Percentiles rank a stretch among this genome's conserved stretches.
These are phyloP conservation scores for Ganaspis sp. DNA, from an alignment of 1,140 invertebrate genomes.

Conservation along the genomic window DNA sequence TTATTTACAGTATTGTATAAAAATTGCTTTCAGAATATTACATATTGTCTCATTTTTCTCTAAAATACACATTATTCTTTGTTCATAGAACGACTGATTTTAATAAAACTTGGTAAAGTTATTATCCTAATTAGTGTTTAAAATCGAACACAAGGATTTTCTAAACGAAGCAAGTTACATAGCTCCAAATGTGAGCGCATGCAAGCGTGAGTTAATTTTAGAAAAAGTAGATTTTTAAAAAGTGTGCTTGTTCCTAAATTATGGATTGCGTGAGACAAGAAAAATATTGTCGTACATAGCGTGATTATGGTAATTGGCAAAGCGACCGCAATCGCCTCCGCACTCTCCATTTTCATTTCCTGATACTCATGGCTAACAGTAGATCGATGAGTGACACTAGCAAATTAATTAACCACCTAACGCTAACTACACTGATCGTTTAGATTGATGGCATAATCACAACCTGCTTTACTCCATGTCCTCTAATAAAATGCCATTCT, in stretches of 20 bases:
- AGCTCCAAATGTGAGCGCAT: too few relatives aligned
- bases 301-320: conserved; percentile 3
- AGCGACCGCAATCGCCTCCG: conserved; percentile 1
- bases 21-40: too few relatives aligned
- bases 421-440: conserved; percentile 27
- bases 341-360: not conserved
- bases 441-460: conserved; percentile 17
- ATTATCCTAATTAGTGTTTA: too few relatives aligned
- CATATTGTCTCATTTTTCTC: too few relatives aligned
- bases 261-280: conserved; percentile 6
- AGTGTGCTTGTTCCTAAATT: not conserved
- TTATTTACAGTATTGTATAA: too few relatives aligned
- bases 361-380: not conserved
- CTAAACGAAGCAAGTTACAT: too few relatives aligned
- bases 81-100: too few relatives aligned
- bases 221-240: not conserved
- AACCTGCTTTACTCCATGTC: not conserved
- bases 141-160: too few relatives aligned
- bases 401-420: conserved; percentile 23
- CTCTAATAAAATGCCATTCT: not conserved
- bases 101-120: too few relatives aligned
- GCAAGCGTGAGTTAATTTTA: not conserved
- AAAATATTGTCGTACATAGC: conserved; percentile 10
- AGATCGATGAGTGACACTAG: conserved; percentile 11
- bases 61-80: too few relatives aligned